Evolutionary conservation across 1,140 invertebrate genomes (phyloP), one percentile per base, ranked within the genome.

Genomic region (Lepidotrigona ventralis): DNA sequence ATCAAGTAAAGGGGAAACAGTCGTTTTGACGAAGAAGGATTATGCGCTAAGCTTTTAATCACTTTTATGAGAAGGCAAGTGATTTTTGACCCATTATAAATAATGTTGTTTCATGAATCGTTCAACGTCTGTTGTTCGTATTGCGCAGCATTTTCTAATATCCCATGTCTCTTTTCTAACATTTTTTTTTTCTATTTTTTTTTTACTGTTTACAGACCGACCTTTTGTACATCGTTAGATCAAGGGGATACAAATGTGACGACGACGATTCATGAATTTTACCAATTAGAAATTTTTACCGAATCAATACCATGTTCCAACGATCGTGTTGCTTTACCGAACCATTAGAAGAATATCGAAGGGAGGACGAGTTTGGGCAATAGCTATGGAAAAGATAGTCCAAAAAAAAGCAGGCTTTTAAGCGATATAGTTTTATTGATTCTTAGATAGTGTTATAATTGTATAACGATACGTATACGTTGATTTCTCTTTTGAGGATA

Each of bases 401-500:
- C 33, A 53, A 46, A 26, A 51, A 60, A 53, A 53, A 64, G 51
- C 33, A 23, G 33, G 56, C 81, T 66, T 79, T 46, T 21, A 70
- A 54, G 56, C 33, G 51, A 73, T 68, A 77, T 69, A 58, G n/a
- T 63, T 78, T 39, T 81, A 86, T 60, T 78, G 73, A 56, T 54
- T 82, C n/a, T 66, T 39, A 51, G 26, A 15, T 77, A 77, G 75
- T 66, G 39, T 21, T 66, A 33, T 84, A 84, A 83, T 75, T 73
- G 72, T 51, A 82, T 85, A 89, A 66, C 79, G 29, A 26, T 3
- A 66, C 29, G 85, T 76, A 83, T 78, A 78, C 58, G 74, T 79
- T 84, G 71, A 63, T 76, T 46, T 46, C 39, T 46, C 81, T 90
- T 86, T 83, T 75, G 75, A 81, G 81, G 70, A 71, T n/a, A 58